Evolutionary conservation across 2,113 vertebrate genomes (phyloP), one percentile per base, ranked within the genome.

Genomic region (Pipa parva): DNA sequence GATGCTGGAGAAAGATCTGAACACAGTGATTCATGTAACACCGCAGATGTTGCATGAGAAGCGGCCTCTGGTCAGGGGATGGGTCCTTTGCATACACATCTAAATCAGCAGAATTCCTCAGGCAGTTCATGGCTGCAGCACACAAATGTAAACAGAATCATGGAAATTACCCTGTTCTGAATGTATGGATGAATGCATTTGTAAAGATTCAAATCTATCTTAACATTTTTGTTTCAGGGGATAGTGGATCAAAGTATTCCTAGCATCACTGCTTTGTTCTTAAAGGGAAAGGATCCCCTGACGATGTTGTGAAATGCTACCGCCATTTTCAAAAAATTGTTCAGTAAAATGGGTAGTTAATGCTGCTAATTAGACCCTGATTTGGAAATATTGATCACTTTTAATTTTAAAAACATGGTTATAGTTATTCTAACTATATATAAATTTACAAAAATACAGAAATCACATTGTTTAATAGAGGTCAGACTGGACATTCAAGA

Each of bases 141-240:
- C 33, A 60, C 31, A 39, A 69, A 58, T 52, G 50, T 69, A 69
- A 60, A 69, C 65, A 69, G 48, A 60, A 48, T 60, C 65, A 69
- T 69, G 65, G 65, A 69, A 69, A 69, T 69, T 46, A 52, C 52
- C 65, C 54, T 60, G 31, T 60, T 52, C 65, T 60, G 46, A 69
- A 69, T 60, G 57, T 69, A 54, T 60, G 65, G 65, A 52, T 69
- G 57, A 58, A 48, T 69, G 57, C 31, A n/a, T 54, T 60, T 69
- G 57, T 69, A 60, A 69, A 69, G 65, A 69, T 69, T 69, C 65
- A 69, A 69, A 69, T 69, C 65, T 69, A 52, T 42, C 48, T 10
- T 7, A 52, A 52, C 57, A 60, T 48, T 42, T 39, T n/a, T n/a
- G n/a, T 27, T 59, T 50, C n/a, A 27, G 49, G 64, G 42, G 56